phyloP scores from a whole-genome alignment of 2,888 invertebrate species.

The Andrena dorsata region DNA sequence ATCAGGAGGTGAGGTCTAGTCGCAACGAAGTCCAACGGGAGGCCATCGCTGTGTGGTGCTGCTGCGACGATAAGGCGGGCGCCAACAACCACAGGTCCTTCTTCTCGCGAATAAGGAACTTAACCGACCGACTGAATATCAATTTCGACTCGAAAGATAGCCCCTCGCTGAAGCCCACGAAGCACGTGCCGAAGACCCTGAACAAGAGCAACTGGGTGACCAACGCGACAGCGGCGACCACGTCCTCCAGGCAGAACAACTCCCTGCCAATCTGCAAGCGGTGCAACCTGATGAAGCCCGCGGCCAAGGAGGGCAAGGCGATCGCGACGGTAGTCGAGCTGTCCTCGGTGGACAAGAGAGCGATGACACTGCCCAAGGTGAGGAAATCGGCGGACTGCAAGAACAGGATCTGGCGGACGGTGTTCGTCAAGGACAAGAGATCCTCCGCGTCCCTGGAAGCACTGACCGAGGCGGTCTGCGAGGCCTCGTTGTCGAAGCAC shows the following conservation, averaged over 20 bases:
- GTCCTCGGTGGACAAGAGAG: conserved; percentile 77
- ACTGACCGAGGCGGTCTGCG: conserved; percentile 72
- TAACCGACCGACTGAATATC: conserved; percentile 86
- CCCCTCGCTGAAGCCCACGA: conserved; percentile 73
- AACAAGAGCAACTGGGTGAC: conserved; percentile 80
- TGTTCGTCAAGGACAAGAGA: conserved; percentile 82
- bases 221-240: conserved; percentile 52
- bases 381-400: conserved; percentile 80
- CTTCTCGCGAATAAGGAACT: conserved; percentile 86
- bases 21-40: conserved; percentile 65
- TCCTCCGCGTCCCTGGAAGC: conserved; percentile 82
- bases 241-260: conserved; percentile 66
- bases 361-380: conserved; percentile 83
- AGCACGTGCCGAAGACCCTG: conserved; percentile 73
- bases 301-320: conserved; percentile 66
- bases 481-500: conserved; percentile 72
- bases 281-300: conserved; percentile 76
- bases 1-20: conserved; percentile 61
- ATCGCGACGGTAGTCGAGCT: conserved; percentile 73
- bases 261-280: conserved; percentile 76
- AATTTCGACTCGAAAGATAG: conserved; percentile 85
- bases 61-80: conserved; percentile 80
- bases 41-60: conserved; percentile 71
- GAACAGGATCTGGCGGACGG: conserved; percentile 82
- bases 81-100: conserved; percentile 85